phyloP scores from a whole-genome alignment of 2,113 vertebrate species.

The Halcyon senegalensis region DNA sequence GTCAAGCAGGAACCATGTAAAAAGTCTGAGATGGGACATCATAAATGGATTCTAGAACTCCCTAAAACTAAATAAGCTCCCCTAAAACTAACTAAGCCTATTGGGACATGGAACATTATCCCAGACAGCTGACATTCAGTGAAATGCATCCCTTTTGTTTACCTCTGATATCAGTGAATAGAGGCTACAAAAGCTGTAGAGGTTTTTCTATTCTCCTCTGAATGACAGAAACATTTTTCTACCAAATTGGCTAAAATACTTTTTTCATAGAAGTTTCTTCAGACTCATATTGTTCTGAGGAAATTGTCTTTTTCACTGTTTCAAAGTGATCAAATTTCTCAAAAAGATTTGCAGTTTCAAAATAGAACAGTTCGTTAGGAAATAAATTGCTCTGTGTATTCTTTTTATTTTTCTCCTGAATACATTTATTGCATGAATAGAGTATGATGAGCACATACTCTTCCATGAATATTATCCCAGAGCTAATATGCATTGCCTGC shows the following conservation, averaged over 20 bases:
- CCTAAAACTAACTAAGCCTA: background rate
- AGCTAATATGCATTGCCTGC: background rate
- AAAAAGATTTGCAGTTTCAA: background rate
- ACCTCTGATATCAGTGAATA: background rate
- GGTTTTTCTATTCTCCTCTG: background rate
- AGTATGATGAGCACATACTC: background rate
- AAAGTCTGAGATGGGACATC: background rate
- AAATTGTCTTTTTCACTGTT: background rate
- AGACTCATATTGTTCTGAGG: background rate
- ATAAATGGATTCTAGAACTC: background rate
- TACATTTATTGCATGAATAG: background rate
- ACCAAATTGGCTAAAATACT: background rate
- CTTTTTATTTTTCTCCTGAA: background rate
- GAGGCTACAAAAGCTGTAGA: background rate
- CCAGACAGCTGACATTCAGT: background rate
- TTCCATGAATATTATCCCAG: background rate
- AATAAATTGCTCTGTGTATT: background rate
- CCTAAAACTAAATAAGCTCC: background rate
- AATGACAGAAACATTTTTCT: background rate
- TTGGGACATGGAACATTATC: background rate
- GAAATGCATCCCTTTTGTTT: background rate
- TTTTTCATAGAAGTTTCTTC: background rate
- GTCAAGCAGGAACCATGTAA: background rate
- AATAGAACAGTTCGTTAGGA: background rate
- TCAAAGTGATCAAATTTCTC: background rate